phyloP scores from a whole-genome alignment of 2,888 invertebrate species.

The Magallana nippona region DNA sequence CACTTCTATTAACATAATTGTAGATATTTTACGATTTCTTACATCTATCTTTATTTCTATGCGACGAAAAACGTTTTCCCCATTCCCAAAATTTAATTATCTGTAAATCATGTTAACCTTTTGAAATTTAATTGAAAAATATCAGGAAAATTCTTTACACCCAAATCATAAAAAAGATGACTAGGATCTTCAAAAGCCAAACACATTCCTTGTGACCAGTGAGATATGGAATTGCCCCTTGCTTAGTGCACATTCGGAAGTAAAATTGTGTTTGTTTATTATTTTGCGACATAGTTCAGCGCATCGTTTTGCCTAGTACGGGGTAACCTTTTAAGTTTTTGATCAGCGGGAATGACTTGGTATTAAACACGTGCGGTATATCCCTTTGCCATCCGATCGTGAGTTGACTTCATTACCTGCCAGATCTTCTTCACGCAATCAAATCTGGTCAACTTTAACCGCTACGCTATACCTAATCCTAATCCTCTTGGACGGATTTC shows the following conservation, averaged over 20 bases:
- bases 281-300: conserved; percentile 28
- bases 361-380: conserved; percentile 7
- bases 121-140: conserved; percentile 24
- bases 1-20: neutral
- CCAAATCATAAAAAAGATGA: conserved; percentile 13
- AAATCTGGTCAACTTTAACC: conserved; percentile 16
- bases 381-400: neutral
- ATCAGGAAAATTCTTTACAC: neutral
- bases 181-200: neutral
- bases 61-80: conserved; percentile 1
- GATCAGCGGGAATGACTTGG: conserved; percentile 8
- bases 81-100: conserved; percentile 9
- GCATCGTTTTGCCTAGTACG: conserved; percentile 24
- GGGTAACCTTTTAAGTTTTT: neutral
- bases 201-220: conserved; percentile 7
- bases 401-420: conserved; percentile 16
- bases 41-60: neutral
- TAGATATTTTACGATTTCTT: neutral
- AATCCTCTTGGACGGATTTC: neutral
- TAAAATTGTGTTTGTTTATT: conserved; percentile 21
- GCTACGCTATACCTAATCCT: conserved; percentile 2
- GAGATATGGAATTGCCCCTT: conserved; percentile 7
- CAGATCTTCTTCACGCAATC: conserved; percentile 5
- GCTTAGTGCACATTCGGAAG: conserved; percentile 22
- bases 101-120: conserved; percentile 16